These are phyloP conservation scores for Caranx melampygus DNA, from an alignment of 2,113 vertebrate genomes.

Conservation along the genomic window DNA sequence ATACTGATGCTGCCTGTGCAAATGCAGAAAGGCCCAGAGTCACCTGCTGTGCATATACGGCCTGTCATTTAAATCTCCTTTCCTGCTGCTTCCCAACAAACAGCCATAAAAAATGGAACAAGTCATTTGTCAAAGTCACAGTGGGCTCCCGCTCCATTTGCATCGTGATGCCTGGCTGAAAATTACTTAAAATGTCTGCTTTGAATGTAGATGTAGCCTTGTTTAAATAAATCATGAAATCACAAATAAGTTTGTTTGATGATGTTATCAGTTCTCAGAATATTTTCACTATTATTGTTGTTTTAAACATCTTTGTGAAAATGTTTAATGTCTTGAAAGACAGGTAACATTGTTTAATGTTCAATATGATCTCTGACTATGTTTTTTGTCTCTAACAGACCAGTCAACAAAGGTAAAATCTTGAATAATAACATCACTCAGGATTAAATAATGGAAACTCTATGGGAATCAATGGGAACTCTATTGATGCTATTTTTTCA, in stretches of 20 bases:
- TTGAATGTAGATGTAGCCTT: not conserved
- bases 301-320: not conserved
- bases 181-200: not conserved
- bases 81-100: not conserved
- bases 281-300: not conserved
- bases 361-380: no score
- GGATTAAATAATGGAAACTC: not conserved
- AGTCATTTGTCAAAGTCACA: not conserved
- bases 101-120: not conserved
- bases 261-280: not conserved
- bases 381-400: not conserved
- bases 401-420: not conserved
- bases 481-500: not conserved
- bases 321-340: no score
- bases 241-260: not conserved
- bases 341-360: no score
- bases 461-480: no score
- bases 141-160: not conserved
- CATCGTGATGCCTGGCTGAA: not conserved
- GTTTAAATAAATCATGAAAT: constrained; percentile 27
- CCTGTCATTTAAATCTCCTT: not conserved
- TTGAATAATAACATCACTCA: constrained; percentile 1
- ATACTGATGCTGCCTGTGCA: not conserved
- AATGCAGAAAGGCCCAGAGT: not conserved
- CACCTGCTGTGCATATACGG: not conserved